phyloP scores from a whole-genome alignment of 2,113 vertebrate genomes.

The Chamaetylas fuelleborni region DNA sequence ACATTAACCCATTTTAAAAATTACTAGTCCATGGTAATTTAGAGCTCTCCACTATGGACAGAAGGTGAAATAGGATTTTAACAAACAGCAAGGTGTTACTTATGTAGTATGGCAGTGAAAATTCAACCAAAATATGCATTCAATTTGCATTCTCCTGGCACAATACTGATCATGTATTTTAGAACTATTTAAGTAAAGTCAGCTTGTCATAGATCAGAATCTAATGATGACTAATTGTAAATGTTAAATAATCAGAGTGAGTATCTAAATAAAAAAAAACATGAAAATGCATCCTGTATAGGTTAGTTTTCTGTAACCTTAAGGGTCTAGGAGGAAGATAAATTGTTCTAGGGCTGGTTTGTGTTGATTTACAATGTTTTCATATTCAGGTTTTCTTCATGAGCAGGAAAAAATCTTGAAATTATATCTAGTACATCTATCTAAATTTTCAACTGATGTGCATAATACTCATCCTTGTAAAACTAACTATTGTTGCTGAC shows the following conservation, averaged over 20 bases:
- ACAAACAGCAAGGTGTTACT: neutral
- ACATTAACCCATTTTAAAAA: neutral
- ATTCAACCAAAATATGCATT: neutral
- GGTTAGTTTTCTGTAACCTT: neutral
- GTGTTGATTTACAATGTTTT: neutral
- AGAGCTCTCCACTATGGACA: neutral
- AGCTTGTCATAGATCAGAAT: neutral
- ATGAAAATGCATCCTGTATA: neutral
- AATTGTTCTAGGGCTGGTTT: neutral
- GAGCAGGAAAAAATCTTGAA: neutral
- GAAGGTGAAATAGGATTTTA: neutral
- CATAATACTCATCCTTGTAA: conserved; percentile 17
- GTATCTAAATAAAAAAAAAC: neutral
- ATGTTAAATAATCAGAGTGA: neutral
- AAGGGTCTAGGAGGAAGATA: neutral
- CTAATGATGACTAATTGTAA: neutral
- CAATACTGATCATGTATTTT: neutral
- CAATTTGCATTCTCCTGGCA: neutral
- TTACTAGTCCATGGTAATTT: neutral
- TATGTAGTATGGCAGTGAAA: neutral
- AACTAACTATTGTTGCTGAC: neutral
- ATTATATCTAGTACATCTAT: neutral
- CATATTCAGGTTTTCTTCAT: neutral
- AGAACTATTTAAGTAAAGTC: neutral
- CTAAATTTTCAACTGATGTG: neutral